A percentile compares a stretch with the other conserved stretches of the same genome.
Conservation (phyloP, 2,797 vertebrate genomes). For the Eulemur coronatus region DNA sequence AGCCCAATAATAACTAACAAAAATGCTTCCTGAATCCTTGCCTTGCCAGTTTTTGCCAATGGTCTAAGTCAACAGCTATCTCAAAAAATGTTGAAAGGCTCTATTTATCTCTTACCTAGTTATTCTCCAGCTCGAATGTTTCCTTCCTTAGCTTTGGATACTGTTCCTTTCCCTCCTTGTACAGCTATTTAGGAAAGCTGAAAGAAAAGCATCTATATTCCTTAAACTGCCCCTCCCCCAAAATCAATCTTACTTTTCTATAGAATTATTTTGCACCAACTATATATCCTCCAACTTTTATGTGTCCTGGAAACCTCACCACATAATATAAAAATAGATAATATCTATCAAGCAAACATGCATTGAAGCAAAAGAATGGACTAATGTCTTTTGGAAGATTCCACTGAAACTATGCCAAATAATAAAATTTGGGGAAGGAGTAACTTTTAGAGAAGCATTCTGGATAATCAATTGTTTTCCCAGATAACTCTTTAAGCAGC, state of each 20-base stretch:
- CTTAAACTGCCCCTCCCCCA: not conserved
- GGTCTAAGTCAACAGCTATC: not conserved
- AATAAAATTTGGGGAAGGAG: not conserved
- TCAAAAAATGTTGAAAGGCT: not conserved
- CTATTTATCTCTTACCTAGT: not conserved
- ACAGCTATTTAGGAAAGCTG: not conserved
- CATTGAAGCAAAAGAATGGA: not conserved
- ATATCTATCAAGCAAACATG: slow-evolving; percentile 19
- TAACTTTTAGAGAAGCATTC: slow-evolving; percentile 34
- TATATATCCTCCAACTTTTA: not conserved
- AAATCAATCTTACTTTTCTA: not conserved
- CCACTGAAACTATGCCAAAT: not conserved
- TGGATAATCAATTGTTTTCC: not conserved
- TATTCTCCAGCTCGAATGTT: not conserved
- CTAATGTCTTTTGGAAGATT: slow-evolving; percentile 39
- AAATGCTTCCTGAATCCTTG: not conserved
- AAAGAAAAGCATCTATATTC: slow-evolving; percentile 11
- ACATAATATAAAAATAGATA: slow-evolving; percentile 22
- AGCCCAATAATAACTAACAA: not conserved
- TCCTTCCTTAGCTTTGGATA: not conserved
- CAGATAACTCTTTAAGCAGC: not conserved
- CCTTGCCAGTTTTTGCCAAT: not conserved
- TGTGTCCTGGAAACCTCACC: not conserved
- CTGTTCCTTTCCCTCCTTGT: not conserved
- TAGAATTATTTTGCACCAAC: not conserved